These are phyloP conservation scores for fruit fly (Drosophila melanogaster) DNA, from an alignment of 1,140 invertebrate genomes.

Conservation along the genomic window Release_6_plus_ISO1_MT NT_033779.5:12539001-12539500, in stretches of 20 bases:
- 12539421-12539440: constrained; percentile 33
- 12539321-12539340: constrained; percentile 69
- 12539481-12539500: constrained; percentile 74
- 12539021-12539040: constrained; percentile 42
- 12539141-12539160: constrained; percentile 55
- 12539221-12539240: constrained; percentile 53
- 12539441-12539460: constrained; percentile 45
- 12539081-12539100: constrained; percentile 81
- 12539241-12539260: constrained; percentile 71
- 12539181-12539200: constrained; percentile 65
- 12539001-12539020: constrained; percentile 35
- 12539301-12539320: constrained; percentile 69
- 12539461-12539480: constrained; percentile 77
- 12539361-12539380: constrained; percentile 22
- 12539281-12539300: constrained; percentile 62
- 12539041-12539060: constrained; percentile 86
- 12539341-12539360: constrained; percentile 43
- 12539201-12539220: constrained; percentile 20
- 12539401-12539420: constrained; percentile 34
- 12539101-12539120: constrained; percentile 37
- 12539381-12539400: constrained; percentile 37
- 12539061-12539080: constrained; percentile 91
- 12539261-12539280: constrained; percentile 32
- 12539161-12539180: constrained; percentile 74
- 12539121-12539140: constrained; percentile 50